Conservation (phyloP, 1,140 invertebrate species). For the Listronotus oregonensis region DNA sequence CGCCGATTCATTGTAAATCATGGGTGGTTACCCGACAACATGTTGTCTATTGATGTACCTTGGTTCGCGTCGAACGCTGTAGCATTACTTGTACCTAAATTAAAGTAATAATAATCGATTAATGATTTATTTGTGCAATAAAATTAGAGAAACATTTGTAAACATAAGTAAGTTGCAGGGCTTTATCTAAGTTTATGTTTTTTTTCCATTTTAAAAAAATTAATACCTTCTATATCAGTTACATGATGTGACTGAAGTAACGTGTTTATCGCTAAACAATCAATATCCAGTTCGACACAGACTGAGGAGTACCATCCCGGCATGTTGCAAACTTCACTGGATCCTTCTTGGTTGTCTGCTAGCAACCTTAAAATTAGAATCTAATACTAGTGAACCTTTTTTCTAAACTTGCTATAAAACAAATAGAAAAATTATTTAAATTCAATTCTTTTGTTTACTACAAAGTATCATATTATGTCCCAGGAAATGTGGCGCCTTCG, state of each 20-base stretch:
- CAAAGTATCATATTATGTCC: too few relatives aligned
- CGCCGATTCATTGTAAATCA: conserved; percentile 91
- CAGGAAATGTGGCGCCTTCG: too few relatives aligned
- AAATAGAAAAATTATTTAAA: too few relatives aligned
- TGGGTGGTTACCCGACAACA: conserved; percentile 64
- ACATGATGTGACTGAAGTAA: conserved; percentile 85
- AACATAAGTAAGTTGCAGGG: too few relatives aligned
- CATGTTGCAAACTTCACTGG: conserved; percentile 77
- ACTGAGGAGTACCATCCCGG: conserved; percentile 84
- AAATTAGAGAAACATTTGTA: too few relatives aligned
- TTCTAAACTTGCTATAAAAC: too few relatives aligned
- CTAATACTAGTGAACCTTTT: too few relatives aligned
- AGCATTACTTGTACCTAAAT: conserved; percentile 58
- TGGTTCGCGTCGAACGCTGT: conserved; percentile 71
- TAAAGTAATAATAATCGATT: too few relatives aligned
- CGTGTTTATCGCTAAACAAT: conserved; percentile 91
- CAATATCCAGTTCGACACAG: conserved; percentile 88
- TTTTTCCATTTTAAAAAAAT: background rate
- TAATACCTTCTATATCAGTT: conserved; percentile 77
- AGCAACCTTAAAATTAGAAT: conserved; percentile 61
- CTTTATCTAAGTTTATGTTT: too few relatives aligned
- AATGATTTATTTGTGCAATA: too few relatives aligned
- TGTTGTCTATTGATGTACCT: conserved; percentile 68
- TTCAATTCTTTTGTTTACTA: too few relatives aligned
- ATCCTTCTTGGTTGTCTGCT: conserved; percentile 86